Conservation (phyloP, 1,140 invertebrate species). For the Ylistrum balloti region DNA sequence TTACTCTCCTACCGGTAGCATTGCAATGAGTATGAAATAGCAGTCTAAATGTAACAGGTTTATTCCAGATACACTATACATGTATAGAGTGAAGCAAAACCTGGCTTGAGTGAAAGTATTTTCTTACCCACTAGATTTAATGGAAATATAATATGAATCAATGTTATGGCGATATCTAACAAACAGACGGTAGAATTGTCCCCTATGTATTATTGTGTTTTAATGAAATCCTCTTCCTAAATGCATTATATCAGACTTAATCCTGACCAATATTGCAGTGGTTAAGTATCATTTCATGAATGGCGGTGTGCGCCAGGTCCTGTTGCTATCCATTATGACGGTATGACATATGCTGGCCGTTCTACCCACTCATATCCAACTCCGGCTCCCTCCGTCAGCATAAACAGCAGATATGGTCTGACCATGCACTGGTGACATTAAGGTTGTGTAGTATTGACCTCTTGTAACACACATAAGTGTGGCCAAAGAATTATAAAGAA, state of each 20-base stretch:
- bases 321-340: neutral
- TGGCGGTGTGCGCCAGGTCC: neutral
- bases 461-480: too few relatives aligned
- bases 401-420: neutral
- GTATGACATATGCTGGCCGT: neutral
- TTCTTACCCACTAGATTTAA: neutral
- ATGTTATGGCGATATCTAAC: neutral
- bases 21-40: neutral
- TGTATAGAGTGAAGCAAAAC: neutral
- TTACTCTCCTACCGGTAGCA: neutral
- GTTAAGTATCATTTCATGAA: neutral
- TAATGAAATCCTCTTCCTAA: constrained; percentile 8
- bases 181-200: neutral
- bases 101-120: neutral
- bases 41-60: neutral
- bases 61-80: neutral
- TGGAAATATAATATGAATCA: neutral
- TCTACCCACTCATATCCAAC: neutral
- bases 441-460: too few relatives aligned
- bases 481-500: too few relatives aligned
- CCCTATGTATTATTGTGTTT: constrained; percentile 20
- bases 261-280: neutral
- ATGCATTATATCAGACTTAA: neutral
- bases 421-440: neutral
- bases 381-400: neutral